Conservation (phyloP, 1,140 invertebrate species). For the Pantala flavescens region DNA sequence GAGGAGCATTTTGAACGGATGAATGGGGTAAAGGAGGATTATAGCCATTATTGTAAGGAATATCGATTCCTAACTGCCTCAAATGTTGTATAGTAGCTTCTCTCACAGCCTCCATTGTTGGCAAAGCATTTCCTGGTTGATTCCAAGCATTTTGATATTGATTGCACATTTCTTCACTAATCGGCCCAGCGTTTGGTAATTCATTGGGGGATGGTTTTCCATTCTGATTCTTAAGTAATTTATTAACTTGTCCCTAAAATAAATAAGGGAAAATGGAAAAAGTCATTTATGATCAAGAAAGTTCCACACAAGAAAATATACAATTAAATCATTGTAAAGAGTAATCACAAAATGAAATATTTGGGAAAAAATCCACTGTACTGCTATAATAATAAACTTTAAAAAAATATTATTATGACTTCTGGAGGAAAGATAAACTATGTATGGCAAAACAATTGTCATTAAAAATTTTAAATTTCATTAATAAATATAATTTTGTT, state of each 20-base stretch:
- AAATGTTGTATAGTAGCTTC: not conserved
- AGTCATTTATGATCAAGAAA: too few species aligned
- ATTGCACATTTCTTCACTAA: not conserved
- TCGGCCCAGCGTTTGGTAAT: too few species aligned
- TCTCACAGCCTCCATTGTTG: not conserved
- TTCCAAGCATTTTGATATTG: not conserved
- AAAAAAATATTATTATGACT: too few species aligned
- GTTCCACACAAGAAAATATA: too few species aligned
- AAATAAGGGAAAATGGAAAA: not conserved
- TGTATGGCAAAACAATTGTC: too few species aligned
- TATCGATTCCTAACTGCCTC: not conserved
- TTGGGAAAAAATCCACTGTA: too few species aligned
- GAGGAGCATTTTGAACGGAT: not conserved
- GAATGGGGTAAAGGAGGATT: not conserved
- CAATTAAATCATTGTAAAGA: too few species aligned
- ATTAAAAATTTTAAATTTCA: too few species aligned
- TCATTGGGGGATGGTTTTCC: not conserved
- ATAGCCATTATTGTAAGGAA: not conserved
- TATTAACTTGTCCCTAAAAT: not conserved
- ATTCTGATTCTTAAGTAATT: not conserved
- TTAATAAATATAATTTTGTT: too few species aligned
- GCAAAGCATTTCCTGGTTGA: not conserved
- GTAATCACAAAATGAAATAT: too few species aligned
- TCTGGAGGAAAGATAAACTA: too few species aligned
- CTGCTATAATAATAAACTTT: too few species aligned